Evolutionary conservation across 2,797 vertebrate genomes (phyloP).

Genomic region (Graptemys geographica): DNA sequence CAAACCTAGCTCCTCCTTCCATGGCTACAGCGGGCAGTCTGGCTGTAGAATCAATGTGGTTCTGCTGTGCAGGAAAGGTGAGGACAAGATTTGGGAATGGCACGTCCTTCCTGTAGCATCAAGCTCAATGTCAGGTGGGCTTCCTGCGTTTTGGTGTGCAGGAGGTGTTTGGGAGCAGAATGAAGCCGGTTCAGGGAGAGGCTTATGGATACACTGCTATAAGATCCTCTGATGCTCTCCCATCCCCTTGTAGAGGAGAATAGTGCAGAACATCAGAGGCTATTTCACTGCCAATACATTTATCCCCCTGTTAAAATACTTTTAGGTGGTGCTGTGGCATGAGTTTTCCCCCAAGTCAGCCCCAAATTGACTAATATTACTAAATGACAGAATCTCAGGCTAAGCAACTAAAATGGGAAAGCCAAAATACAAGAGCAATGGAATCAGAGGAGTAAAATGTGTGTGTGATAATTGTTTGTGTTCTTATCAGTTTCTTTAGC

Average conservation of each 20-base stretch:
- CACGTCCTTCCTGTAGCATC: neutral
- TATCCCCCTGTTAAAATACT: neutral
- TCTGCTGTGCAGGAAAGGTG: neutral
- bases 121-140: neutral
- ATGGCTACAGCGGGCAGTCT: neutral
- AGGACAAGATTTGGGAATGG: neutral
- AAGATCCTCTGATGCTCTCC: neutral
- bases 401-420: neutral
- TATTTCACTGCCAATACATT: neutral
- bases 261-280: neutral
- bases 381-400: neutral
- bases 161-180: neutral
- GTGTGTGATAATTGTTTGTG: neutral
- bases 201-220: neutral
- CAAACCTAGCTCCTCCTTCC: neutral
- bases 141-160: neutral
- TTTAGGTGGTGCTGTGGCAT: too few relatives aligned
- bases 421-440: neutral
- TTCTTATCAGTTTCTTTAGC: neutral
- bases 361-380: neutral
- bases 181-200: neutral
- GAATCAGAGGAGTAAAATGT: neutral
- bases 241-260: neutral
- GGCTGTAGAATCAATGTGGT: neutral
- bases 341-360: neutral